These are phyloP conservation scores for Stegastes partitus DNA, from an alignment of 2,113 vertebrate genomes.

Conservation along the genomic window DNA sequence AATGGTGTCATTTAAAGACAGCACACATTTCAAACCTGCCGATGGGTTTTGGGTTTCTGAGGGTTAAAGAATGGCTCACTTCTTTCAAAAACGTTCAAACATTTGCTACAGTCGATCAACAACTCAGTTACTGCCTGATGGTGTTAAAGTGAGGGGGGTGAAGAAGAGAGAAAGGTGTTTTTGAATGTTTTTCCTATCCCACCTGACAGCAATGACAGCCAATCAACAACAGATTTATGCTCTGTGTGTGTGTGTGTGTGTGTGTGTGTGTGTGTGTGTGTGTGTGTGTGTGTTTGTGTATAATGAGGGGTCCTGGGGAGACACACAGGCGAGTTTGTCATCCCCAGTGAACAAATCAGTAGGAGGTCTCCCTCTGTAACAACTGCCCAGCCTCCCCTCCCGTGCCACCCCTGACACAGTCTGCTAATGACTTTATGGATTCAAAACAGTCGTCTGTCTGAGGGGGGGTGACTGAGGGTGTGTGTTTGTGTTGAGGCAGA, in stretches of 20 bases:
- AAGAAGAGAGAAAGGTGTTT: neutral
- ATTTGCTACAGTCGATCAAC: neutral
- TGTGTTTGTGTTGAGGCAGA: neutral
- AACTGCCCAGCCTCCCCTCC: constrained; percentile 15
- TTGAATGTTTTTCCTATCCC: constrained; percentile 1
- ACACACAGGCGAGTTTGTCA: constrained; percentile 50
- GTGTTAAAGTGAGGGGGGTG: neutral
- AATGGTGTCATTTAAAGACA: no score
- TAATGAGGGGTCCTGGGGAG: constrained; percentile 47
- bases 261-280: constrained; percentile 42
- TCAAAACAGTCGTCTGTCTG: constrained; percentile 38
- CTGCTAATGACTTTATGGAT: constrained; percentile 64
- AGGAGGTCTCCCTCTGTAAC: constrained; percentile 56
- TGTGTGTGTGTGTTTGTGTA: constrained; percentile 42
- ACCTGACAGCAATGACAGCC: constrained; percentile 32
- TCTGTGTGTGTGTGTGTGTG: constrained; percentile 40
- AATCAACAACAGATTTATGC: constrained; percentile 42
- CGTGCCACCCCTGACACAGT: constrained; percentile 40
- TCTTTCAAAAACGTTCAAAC: neutral
- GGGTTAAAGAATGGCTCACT: neutral
- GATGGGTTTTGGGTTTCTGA: no score
- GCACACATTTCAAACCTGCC: no score
- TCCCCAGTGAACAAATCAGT: constrained; percentile 51
- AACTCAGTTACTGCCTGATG: neutral
- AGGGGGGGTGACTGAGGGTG: neutral